Percentiles rank a stretch among this genome's conserved stretches.
Conservation (phyloP, 2,113 vertebrate genomes). For the Podocnemis expansa region DNA sequence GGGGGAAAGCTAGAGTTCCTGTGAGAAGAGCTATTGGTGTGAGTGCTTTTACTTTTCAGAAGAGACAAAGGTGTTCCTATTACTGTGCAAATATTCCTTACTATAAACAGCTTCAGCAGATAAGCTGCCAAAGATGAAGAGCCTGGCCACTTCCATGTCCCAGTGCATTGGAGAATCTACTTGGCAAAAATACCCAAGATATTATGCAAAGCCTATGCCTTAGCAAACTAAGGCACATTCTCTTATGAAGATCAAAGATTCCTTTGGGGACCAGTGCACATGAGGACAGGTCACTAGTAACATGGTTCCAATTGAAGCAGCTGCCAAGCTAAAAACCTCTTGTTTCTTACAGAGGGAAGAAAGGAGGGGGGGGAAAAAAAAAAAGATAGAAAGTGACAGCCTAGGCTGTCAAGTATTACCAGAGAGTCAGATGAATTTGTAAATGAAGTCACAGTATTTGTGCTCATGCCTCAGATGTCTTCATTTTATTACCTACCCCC, state of each 20-base stretch:
- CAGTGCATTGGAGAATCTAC: not conserved
- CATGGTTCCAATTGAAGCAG: too few relatives aligned
- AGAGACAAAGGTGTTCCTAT: not conserved
- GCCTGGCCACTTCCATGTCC: not conserved
- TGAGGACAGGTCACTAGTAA: too few relatives aligned
- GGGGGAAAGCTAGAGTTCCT: not conserved
- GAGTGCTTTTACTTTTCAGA: not conserved
- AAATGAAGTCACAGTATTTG: not conserved
- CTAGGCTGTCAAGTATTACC: not conserved
- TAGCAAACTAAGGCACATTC: not conserved
- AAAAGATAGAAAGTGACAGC: too few relatives aligned
- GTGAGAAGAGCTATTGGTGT: conserved; percentile 18
- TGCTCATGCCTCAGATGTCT: not conserved
- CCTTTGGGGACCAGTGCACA: conserved; percentile 17
- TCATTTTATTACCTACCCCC: too few relatives aligned
- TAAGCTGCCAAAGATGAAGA: not conserved
- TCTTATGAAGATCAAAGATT: not conserved
- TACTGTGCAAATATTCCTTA: not conserved
- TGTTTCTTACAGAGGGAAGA: not conserved
- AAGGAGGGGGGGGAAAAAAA: too few relatives aligned
- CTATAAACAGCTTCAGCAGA: conserved; percentile 29
- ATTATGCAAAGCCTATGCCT: not conserved
- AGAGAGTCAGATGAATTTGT: not conserved
- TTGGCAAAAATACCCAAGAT: not conserved
- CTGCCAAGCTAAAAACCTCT: not conserved